A percentile compares a stretch with the other conserved stretches of the same genome.
Conservation (phyloP, 2,888 invertebrate species). For the Apodemia zela region DNA sequence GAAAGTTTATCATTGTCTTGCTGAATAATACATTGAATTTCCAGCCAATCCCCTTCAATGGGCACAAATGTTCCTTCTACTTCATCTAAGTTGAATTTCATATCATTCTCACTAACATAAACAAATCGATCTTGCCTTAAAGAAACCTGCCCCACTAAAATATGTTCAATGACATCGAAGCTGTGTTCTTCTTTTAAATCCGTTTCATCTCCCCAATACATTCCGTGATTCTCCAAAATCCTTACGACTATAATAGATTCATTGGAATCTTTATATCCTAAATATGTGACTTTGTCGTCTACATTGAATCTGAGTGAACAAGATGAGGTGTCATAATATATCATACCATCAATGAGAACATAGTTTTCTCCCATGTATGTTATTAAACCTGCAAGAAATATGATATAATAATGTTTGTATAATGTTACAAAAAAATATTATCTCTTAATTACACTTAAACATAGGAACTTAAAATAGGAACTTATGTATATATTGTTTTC, state of each 20-base stretch:
- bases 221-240: slow-evolving; percentile 76
- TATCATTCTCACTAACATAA: slow-evolving; percentile 73
- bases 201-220: slow-evolving; percentile 71
- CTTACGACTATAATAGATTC: slow-evolving; percentile 76
- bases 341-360: slow-evolving; percentile 81
- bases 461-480: too few relatives aligned
- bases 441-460: too few relatives aligned
- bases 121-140: slow-evolving; percentile 53
- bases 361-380: slow-evolving; percentile 72
- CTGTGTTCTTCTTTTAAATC: slow-evolving; percentile 47
- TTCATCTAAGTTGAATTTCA: slow-evolving; percentile 82
- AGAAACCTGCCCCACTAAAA: slow-evolving; percentile 56
- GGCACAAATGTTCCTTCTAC: slow-evolving; percentile 84
- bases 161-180: slow-evolving; percentile 55
- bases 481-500: too few relatives aligned
- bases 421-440: too few relatives aligned
- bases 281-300: slow-evolving; percentile 79
- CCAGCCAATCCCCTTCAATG: slow-evolving; percentile 85
- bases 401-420: too few relatives aligned
- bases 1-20: slow-evolving; percentile 77
- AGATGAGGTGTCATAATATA: slow-evolving; percentile 71
- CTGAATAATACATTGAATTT: slow-evolving; percentile 82
- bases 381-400: slow-evolving; percentile 72
- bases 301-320: slow-evolving; percentile 54
- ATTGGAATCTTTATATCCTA: slow-evolving; percentile 70